These are phyloP conservation scores for Drosophila mettleri DNA, from an alignment of 2,888 invertebrate genomes.

Conservation along the genomic window DNA sequence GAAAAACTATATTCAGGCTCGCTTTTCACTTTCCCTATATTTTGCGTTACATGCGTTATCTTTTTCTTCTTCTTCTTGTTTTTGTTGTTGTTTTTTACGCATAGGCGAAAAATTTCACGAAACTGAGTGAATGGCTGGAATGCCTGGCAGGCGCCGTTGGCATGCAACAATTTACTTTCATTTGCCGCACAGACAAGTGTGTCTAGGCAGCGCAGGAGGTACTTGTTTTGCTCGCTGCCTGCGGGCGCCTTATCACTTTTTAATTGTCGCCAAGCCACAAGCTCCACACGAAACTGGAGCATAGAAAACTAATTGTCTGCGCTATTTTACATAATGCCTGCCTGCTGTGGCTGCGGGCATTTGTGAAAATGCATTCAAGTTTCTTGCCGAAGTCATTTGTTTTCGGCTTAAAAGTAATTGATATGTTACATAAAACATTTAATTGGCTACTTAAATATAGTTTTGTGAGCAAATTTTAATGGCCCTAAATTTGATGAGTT, in stretches of 20 bases:
- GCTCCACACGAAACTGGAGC: constrained; percentile 77
- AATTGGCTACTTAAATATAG: constrained; percentile 6
- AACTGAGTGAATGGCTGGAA: constrained; percentile 72
- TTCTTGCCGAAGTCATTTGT: constrained; percentile 77
- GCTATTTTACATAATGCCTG: constrained; percentile 83
- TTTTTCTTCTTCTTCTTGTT: constrained; percentile 34
- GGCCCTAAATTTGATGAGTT: not conserved
- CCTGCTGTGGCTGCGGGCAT: constrained; percentile 35
- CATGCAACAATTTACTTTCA: constrained; percentile 79
- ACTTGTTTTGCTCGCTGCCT: constrained; percentile 36
- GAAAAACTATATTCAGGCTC: constrained; percentile 32
- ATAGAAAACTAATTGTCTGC: constrained; percentile 83
- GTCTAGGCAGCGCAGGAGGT: constrained; percentile 1
- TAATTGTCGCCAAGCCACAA: constrained; percentile 68
- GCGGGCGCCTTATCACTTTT: constrained; percentile 71
- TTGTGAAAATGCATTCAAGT: constrained; percentile 40
- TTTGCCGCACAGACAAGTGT: constrained; percentile 49
- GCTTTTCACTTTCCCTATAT: constrained; percentile 76
- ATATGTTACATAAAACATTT: constrained; percentile 15
- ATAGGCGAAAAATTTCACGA: constrained; percentile 65
- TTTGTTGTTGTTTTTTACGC: constrained; percentile 52
- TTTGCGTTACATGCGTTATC: constrained; percentile 77
- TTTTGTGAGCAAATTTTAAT: constrained; percentile 10
- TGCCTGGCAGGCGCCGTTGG: constrained; percentile 57
- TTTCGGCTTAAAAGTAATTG: constrained; percentile 11